These are phyloP conservation scores for Dromaius novaehollandiae DNA, from an alignment of 2,113 vertebrate genomes.

Conservation along the genomic window DNA sequence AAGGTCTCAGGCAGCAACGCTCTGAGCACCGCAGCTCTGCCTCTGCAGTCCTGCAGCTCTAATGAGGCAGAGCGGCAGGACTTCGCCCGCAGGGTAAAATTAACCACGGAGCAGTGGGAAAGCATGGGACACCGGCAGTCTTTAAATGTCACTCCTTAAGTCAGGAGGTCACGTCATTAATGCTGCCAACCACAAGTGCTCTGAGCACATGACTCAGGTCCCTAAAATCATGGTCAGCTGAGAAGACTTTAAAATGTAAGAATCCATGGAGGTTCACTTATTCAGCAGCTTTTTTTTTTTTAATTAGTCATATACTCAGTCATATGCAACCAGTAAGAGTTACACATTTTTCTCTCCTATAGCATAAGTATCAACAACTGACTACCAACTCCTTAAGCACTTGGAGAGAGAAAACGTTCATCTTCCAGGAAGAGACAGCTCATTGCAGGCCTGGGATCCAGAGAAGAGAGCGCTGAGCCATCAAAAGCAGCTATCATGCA, in stretches of 20 bases:
- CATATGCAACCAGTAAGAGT: neutral
- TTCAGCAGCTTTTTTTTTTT: neutral
- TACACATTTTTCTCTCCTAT: neutral
- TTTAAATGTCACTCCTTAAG: neutral
- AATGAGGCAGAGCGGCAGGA: neutral
- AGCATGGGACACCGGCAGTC: neutral
- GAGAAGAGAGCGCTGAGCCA: too few relatives aligned
- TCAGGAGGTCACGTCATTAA: neutral
- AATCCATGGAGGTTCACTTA: too few relatives aligned
- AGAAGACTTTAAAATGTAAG: neutral
- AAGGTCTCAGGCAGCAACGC: neutral
- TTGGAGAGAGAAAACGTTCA: neutral
- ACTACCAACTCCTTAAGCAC: neutral
- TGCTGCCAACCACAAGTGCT: neutral
- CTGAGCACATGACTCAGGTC: neutral
- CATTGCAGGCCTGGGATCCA: neutral
- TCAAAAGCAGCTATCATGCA: too few relatives aligned
- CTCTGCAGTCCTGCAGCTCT: neutral
- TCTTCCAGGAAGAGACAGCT: neutral
- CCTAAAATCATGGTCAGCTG: neutral
- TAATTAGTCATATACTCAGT: neutral
- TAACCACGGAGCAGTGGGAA: neutral
- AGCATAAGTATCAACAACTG: neutral
- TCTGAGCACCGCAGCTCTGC: neutral
- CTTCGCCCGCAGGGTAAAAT: neutral